Evolutionary conservation across 2,113 vertebrate genomes (phyloP), one percentile per base, ranked within the genome.

Genomic region (Triplophysa dalaica): DNA sequence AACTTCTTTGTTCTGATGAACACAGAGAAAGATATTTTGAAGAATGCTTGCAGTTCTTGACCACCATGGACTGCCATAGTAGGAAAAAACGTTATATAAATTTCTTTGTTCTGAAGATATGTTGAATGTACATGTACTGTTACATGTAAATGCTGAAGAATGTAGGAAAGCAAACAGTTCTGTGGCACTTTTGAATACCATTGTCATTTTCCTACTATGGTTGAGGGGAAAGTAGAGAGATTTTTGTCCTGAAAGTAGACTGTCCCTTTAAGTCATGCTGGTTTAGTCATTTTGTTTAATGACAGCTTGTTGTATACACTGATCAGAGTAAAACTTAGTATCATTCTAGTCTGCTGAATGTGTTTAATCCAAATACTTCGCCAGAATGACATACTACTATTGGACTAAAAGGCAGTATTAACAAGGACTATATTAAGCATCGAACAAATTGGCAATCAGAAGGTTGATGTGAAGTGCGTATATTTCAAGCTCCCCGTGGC

Each of bases 211-310:
- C 33, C 33, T 38, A 38, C 6, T 38, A 38, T 38, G 33, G 33
- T 38, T 4, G 29, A 29, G 3, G 4, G 7, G 7, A 38, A 38
- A 1, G 33, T 7, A 38, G 33, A 38, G 6, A 38, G 33, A 38
- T 38, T 0, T 7, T 29, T 38, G 7, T 38, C n/a, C n/a, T n/a
- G n/a, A n/a, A n/a, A n/a, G 33, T 38, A 1, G 1, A 56, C 17
- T n/a, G 16, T 19, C 7, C 33, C 33, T 38, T 38, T 38, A 38
- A 38, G 33, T 7, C 33, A 38, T 38, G 33, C 9, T 63, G 14
- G 84, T 82, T 85, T 79, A 85, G 87, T 91, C 85, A 88, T 88
- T 89, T 87, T 83, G 87, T 89, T 85, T 87, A 82, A 82, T 79
- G 83, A 88, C 84, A 74, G 85, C 52, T 2, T 22, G n/a, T 74